Percentiles rank a stretch among this genome's conserved stretches.
These are phyloP conservation scores for Myiotriccus ornatus DNA, from an alignment of 2,797 vertebrate genomes.

Conservation along the genomic window DNA sequence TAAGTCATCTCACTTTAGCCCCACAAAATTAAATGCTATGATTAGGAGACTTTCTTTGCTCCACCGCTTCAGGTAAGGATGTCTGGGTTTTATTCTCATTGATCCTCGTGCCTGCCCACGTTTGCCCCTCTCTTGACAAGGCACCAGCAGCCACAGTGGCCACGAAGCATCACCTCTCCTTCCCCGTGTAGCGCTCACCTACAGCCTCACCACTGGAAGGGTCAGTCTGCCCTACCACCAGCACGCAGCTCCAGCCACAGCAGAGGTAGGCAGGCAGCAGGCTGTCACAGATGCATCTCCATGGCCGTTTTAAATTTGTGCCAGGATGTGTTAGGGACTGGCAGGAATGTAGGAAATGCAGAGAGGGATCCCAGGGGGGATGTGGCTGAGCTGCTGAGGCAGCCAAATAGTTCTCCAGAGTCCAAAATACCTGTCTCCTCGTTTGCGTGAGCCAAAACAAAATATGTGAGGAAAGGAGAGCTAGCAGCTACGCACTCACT, in stretches of 20 bases:
- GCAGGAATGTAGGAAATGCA: not conserved
- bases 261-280: not conserved
- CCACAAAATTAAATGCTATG: not conserved
- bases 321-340: not conserved
- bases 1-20: not conserved
- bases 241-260: not conserved
- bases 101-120: not conserved
- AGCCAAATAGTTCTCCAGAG: not conserved
- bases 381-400: not conserved
- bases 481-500: not conserved
- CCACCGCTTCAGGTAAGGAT: not conserved
- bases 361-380: not conserved
- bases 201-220: not conserved
- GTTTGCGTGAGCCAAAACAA: not conserved
- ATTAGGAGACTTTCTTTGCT: not conserved
- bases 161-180: not conserved
- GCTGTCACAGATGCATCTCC: not conserved
- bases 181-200: fast-evolving
- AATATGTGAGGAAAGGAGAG: not conserved
- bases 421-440: not conserved
- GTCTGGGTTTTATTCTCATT: fast-evolving
- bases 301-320: fast-evolving
- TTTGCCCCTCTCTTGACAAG: not conserved
- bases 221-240: not conserved
- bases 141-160: not conserved